phyloP scores from a whole-genome alignment of 1,140 invertebrate genomes.

The Branchinecta lynchi region DNA sequence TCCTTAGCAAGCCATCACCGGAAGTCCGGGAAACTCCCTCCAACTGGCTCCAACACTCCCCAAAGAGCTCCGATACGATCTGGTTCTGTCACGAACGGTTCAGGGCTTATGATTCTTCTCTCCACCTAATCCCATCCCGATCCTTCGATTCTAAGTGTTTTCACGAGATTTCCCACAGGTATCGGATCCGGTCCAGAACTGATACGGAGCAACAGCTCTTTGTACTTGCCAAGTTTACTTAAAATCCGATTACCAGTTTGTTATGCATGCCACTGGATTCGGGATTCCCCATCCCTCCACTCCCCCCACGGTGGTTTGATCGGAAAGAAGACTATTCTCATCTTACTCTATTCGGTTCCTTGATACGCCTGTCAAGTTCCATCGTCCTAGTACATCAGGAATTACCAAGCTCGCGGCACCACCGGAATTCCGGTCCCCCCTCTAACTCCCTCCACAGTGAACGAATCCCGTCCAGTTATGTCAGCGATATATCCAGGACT shows the following conservation, averaged over 20 bases:
- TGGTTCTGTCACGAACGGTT: background rate
- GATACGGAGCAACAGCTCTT: background rate
- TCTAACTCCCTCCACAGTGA: no score
- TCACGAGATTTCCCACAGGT: background rate
- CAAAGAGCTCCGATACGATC: background rate
- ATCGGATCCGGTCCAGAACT: background rate
- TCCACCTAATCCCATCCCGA: background rate
- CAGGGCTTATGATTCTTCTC: background rate
- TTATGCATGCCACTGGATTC: background rate
- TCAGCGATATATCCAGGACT: no score
- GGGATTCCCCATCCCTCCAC: background rate
- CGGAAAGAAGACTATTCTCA: no score
- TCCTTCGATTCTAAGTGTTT: constrained; percentile 5
- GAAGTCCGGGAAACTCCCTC: no score
- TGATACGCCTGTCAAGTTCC: no score
- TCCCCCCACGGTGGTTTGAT: background rate
- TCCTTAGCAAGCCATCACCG: no score
- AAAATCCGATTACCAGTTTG: constrained; percentile 1
- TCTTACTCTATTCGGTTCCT: background rate
- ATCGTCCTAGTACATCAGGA: background rate
- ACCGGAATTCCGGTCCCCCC: no score
- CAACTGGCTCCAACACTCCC: background rate
- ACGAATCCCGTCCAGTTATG: no score
- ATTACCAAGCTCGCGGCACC: no score
- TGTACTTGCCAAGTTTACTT: background rate